Evolutionary conservation across 2,797 vertebrate species (phyloP).

Genomic region (Paedocypris micromegethes): DNA sequence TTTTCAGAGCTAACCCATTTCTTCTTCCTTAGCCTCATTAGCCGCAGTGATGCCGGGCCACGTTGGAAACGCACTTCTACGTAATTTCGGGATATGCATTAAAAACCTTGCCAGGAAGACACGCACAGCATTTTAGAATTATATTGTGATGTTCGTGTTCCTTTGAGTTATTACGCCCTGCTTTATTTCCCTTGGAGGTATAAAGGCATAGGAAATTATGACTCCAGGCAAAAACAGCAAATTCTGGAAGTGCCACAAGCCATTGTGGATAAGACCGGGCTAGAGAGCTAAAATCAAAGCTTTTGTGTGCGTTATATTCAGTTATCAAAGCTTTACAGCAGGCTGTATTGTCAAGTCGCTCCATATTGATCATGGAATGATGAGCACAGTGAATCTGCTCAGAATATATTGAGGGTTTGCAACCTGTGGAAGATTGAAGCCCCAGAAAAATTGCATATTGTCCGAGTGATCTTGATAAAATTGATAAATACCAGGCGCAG

Average conservation of each 20-base stretch:
- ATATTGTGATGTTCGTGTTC: slow-evolving; percentile 8
- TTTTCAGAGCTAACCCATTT: slow-evolving; percentile 58
- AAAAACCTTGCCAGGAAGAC: neutral
- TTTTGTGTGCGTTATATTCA: slow-evolving; percentile 59
- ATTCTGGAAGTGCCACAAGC: slow-evolving; percentile 61
- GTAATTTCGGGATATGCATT: neutral
- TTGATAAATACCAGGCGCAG: slow-evolving; percentile 39
- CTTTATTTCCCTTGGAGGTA: slow-evolving; percentile 35
- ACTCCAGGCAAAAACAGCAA: slow-evolving; percentile 54
- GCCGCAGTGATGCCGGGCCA: slow-evolving; percentile 21
- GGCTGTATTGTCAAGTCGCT: slow-evolving; percentile 7
- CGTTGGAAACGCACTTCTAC: too few species aligned
- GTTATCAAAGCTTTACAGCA: slow-evolving; percentile 45
- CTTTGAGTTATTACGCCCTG: slow-evolving; percentile 31
- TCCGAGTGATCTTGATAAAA: slow-evolving; percentile 32
- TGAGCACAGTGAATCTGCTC: neutral
- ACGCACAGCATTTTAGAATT: neutral
- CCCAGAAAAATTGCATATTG: slow-evolving; percentile 6
- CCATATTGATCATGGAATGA: slow-evolving; percentile 6
- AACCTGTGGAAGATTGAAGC: slow-evolving; percentile 20
- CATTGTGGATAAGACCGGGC: slow-evolving; percentile 61
- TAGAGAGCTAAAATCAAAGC: slow-evolving; percentile 67
- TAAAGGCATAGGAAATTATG: slow-evolving; percentile 57
- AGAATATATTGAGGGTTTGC: neutral
- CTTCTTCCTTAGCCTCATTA: slow-evolving; percentile 8